Conservation (phyloP, 2,113 vertebrate genomes). For the Haemorhous mexicanus region DNA sequence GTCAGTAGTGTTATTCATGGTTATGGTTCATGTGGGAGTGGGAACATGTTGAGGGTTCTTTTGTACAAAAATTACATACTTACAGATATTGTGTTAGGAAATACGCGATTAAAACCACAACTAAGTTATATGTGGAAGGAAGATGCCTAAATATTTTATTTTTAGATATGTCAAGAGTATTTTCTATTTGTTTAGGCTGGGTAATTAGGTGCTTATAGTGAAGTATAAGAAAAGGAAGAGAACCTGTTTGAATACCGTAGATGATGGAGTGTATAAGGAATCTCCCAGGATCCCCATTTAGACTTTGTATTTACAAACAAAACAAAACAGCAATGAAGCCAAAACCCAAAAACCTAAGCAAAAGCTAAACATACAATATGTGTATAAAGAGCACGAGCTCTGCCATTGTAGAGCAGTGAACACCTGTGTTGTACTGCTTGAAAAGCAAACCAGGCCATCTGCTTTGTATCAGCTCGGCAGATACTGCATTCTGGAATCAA, state of each 20-base stretch:
- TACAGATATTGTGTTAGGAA: neutral
- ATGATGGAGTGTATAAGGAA: neutral
- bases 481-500: neutral
- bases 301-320: neutral
- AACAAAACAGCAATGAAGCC: neutral
- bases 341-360: neutral
- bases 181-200: constrained; percentile 14
- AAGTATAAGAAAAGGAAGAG: neutral
- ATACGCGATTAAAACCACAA: constrained; percentile 28
- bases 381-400: neutral
- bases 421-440: neutral
- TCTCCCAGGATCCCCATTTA: neutral
- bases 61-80: neutral
- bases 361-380: neutral
- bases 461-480: neutral
- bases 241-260: neutral
- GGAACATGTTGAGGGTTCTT: neutral
- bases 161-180: constrained; percentile 10
- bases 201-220: neutral
- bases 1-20: neutral
- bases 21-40: neutral
- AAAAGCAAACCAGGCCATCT: neutral
- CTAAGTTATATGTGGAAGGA: constrained; percentile 38
- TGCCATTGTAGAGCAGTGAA: neutral
- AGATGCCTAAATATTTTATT: constrained; percentile 36